phyloP scores from a whole-genome alignment of 2,888 invertebrate genomes.

The Phaedon cochleariae region DNA sequence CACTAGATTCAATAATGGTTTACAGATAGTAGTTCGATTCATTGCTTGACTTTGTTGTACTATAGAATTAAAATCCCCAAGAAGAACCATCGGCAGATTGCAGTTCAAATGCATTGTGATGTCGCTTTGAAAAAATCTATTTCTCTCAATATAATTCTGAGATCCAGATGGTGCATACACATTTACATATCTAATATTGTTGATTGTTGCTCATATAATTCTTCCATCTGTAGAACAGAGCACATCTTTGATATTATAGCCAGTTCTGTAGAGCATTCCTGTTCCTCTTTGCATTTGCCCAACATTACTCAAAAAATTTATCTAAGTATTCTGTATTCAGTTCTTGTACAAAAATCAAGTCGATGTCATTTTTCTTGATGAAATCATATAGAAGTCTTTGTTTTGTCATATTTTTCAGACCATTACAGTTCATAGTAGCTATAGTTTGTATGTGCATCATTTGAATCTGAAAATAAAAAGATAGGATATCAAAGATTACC shows the following conservation, averaged over 20 bases:
- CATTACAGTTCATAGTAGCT: background rate
- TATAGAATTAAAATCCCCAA: background rate
- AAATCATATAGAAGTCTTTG: background rate
- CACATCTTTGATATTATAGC: background rate
- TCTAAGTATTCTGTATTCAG: too few relatives aligned
- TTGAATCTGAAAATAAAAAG: too few relatives aligned
- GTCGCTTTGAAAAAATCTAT: background rate
- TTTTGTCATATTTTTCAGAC: background rate
- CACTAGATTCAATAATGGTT: background rate
- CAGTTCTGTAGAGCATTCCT: too few relatives aligned
- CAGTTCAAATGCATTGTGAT: background rate
- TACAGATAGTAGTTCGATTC: background rate
- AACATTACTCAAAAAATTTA: too few relatives aligned
- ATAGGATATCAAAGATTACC: too few relatives aligned
- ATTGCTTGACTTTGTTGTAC: background rate
- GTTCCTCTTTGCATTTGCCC: too few relatives aligned
- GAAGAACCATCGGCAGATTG: background rate
- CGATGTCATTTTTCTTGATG: background rate
- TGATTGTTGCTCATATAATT: background rate
- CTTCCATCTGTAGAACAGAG: background rate
- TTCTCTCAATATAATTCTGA: background rate
- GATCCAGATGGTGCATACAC: slow-evolving; percentile 1
- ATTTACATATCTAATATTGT: background rate
- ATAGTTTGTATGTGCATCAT: too few relatives aligned
- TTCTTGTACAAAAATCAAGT: background rate